Evolutionary conservation across 1,140 invertebrate species (phyloP).

Genomic region (Liolophura sinensis): DNA sequence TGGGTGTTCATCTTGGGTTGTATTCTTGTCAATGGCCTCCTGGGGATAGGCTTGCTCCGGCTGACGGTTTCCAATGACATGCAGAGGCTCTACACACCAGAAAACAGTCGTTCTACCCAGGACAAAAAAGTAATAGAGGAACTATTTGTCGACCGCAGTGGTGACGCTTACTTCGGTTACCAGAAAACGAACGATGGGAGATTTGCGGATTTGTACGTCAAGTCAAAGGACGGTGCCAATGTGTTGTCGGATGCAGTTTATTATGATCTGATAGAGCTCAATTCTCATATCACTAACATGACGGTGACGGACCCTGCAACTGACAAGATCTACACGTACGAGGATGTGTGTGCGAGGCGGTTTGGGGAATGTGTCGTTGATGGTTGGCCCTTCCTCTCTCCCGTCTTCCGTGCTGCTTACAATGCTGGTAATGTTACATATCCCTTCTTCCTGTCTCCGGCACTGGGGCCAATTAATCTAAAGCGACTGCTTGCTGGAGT

Average conservation of each 20-base stretch:
- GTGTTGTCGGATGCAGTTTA: no score
- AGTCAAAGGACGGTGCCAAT: no score
- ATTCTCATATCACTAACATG: no score
- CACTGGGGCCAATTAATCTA: no score
- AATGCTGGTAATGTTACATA: neutral
- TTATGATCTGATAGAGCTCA: no score
- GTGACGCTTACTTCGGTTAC: no score
- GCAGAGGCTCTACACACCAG: constrained; percentile 20
- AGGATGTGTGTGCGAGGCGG: constrained; percentile 14
- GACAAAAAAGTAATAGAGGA: constrained; percentile 15
- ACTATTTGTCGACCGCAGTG: constrained; percentile 11
- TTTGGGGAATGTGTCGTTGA: constrained; percentile 9
- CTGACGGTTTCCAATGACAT: constrained; percentile 7
- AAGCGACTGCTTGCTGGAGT: no score
- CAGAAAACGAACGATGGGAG: no score
- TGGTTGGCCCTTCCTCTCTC: neutral
- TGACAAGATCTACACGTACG: constrained; percentile 6
- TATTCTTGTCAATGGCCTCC: constrained; percentile 10
- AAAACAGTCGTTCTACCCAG: constrained; percentile 8
- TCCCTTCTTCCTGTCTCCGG: no score
- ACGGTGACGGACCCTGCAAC: no score
- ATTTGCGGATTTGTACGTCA: no score
- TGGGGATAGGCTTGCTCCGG: constrained; percentile 16
- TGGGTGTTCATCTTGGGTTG: constrained; percentile 12
- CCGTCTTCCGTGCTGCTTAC: neutral